Evolutionary conservation across 2,113 vertebrate genomes (phyloP).

Genomic region (Brevimyrus niger): DNA sequence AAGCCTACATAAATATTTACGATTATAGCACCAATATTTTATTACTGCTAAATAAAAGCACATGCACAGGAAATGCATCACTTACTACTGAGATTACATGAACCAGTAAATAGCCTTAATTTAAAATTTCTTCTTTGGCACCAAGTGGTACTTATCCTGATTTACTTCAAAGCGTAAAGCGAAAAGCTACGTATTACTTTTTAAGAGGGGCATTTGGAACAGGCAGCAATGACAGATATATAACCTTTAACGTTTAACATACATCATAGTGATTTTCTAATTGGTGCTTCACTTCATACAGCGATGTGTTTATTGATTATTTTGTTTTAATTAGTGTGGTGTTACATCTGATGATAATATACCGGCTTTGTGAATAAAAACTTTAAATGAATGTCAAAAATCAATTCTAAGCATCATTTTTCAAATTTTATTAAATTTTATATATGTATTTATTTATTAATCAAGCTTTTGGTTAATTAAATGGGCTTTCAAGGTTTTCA

Average conservation of each 20-base stretch:
- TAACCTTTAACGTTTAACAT: neutral
- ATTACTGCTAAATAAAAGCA: neutral
- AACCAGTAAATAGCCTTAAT: neutral
- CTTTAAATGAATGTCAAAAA: conserved; percentile 6
- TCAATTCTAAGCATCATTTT: conserved; percentile 5
- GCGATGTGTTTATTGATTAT: neutral
- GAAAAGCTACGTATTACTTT: neutral
- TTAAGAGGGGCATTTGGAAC: too few relatives aligned
- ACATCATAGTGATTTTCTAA: neutral
- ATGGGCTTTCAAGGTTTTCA: conserved; percentile 9
- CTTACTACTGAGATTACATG: neutral
- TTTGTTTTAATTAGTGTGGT: neutral
- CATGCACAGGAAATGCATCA: neutral
- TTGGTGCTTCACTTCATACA: neutral
- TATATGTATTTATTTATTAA: neutral
- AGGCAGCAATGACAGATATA: neutral
- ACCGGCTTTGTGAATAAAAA: neutral
- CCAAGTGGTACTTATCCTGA: neutral
- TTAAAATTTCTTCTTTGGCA: neutral
- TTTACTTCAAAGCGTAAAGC: neutral
- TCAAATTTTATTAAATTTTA: neutral
- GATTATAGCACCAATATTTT: neutral
- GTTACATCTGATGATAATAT: neutral
- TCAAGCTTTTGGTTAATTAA: neutral
- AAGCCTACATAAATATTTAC: neutral